Evolutionary conservation across 2,888 invertebrate genomes (phyloP).

Genomic region (Oscheius sp.): DNA sequence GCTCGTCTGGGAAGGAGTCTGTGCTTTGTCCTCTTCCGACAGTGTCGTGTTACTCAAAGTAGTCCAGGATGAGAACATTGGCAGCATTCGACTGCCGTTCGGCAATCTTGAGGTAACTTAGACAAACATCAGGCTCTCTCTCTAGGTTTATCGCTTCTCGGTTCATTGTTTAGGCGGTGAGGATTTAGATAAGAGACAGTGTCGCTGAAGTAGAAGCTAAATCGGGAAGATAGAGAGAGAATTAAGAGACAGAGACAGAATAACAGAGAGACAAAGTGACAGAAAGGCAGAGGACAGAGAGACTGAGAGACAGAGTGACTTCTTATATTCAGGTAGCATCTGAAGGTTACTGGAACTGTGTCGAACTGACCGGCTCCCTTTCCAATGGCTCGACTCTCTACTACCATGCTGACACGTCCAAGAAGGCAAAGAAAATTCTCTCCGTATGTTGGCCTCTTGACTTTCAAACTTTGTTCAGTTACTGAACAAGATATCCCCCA

Average conservation of each 20-base stretch:
- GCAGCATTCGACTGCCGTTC: not conserved
- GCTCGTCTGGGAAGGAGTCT: constrained; percentile 31
- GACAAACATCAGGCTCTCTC: too few relatives aligned
- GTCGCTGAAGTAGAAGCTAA: too few relatives aligned
- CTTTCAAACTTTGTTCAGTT: not conserved
- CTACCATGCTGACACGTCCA: constrained; percentile 13
- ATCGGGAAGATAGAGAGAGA: too few relatives aligned
- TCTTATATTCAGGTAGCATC: not conserved
- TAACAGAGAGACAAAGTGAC: too few relatives aligned
- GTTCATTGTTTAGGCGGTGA: too few relatives aligned
- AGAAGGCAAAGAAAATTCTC: not conserved
- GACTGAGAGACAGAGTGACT: too few relatives aligned
- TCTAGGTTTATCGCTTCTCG: too few relatives aligned
- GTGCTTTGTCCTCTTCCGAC: not conserved
- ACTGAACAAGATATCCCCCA: not conserved
- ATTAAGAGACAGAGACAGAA: too few relatives aligned
- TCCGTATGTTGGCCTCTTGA: not conserved
- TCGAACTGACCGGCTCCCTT: not conserved
- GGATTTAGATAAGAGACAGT: too few relatives aligned
- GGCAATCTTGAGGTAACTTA: not conserved
- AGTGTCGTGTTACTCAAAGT: too few relatives aligned
- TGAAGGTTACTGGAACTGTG: constrained; percentile 28
- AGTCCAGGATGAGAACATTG: too few relatives aligned
- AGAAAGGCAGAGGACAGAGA: too few relatives aligned
- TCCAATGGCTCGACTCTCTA: constrained; percentile 3